Evolutionary conservation across 2,797 vertebrate genomes (phyloP).

Genomic region (Chrosomus eos): DNA sequence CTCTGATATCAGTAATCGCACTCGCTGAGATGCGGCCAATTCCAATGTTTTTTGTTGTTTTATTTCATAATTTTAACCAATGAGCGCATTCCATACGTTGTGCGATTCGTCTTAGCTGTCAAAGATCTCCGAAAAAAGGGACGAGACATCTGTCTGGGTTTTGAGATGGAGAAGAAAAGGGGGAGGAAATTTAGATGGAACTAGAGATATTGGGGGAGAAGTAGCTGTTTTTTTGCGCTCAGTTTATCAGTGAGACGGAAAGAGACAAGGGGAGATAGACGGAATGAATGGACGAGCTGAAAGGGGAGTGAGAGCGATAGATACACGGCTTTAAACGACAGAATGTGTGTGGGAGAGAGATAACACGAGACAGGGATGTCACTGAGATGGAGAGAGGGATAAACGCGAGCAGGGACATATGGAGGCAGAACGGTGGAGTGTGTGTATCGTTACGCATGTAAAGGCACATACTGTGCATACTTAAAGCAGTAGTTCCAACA

Average conservation of each 20-base stretch:
- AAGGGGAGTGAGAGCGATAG: constrained; percentile 52
- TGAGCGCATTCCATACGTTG: constrained; percentile 13
- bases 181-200: constrained; percentile 48
- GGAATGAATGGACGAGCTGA: constrained; percentile 56
- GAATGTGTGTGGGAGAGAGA: constrained; percentile 60
- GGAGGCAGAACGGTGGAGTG: not conserved
- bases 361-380: constrained; percentile 55
- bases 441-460: not conserved
- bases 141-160: constrained; percentile 53
- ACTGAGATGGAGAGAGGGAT: constrained; percentile 54
- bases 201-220: constrained; percentile 52
- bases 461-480: not conserved
- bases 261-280: constrained; percentile 48
- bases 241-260: constrained; percentile 51
- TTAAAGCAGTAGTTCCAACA: not conserved
- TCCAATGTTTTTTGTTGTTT: constrained; percentile 36
- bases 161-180: constrained; percentile 30
- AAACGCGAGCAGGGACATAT: constrained; percentile 39
- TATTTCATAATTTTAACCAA: constrained; percentile 34
- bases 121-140: constrained; percentile 26
- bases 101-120: constrained; percentile 28
- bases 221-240: constrained; percentile 46
- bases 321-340: constrained; percentile 57
- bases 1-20: constrained; percentile 24
- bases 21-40: constrained; percentile 2